phyloP scores from a whole-genome alignment of 2,888 invertebrate species.

The Amiota communis region DNA sequence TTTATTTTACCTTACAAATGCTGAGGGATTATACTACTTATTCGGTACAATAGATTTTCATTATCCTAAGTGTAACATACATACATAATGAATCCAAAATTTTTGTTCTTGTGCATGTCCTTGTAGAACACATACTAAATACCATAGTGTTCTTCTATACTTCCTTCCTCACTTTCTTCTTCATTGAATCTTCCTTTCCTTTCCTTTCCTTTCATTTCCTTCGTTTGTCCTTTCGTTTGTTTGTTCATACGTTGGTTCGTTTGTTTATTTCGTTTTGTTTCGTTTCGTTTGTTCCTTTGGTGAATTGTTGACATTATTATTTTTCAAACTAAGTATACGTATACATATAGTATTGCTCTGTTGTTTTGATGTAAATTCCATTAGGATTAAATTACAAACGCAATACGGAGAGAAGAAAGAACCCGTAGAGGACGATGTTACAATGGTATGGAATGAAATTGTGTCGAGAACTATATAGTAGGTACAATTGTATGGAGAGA shows the following conservation, averaged over 20 bases:
- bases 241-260: background rate
- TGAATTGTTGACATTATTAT: conserved; percentile 1
- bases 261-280: background rate
- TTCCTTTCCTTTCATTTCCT: background rate
- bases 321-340: background rate
- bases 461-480: background rate
- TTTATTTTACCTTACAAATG: too few species aligned
- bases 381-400: conserved; percentile 64
- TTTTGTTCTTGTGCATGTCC: too few species aligned
- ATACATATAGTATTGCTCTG: too few species aligned
- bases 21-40: too few species aligned
- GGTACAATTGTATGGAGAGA: too few species aligned
- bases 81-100: too few species aligned
- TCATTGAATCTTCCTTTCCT: conserved; percentile 22
- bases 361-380: conserved; percentile 58
- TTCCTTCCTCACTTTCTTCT: too few species aligned
- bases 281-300: conserved; percentile 7
- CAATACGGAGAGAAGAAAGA: background rate
- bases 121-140: too few species aligned
- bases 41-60: too few species aligned
- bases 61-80: too few species aligned
- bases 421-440: background rate
- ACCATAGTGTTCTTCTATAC: too few species aligned
- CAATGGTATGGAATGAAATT: too few species aligned
- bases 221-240: conserved; percentile 38